Evolutionary conservation across 2,797 vertebrate genomes (phyloP), one percentile per base, ranked within the genome.

Genomic region (Platyrinchus mystaceus): DNA sequence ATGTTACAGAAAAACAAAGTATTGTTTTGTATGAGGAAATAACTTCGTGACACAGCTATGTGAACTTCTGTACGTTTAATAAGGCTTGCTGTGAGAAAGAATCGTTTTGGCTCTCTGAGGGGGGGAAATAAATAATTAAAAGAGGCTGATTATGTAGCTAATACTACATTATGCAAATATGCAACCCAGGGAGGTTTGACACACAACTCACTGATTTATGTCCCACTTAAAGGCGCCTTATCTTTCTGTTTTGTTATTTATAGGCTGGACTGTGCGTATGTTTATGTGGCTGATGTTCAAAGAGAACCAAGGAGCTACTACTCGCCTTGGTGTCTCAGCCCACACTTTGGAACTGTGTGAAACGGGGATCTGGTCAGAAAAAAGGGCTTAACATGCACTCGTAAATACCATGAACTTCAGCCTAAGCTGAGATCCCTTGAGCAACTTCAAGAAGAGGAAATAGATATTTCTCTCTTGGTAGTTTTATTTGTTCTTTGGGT

Each of bases 81-180:
- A 87, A 85, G 47, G 18, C n/a, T 94, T 90, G 18, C 60, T 93
- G 75, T 89, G 84, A 95, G 84, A 90, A 95, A 84, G 60, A 89
- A 84, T 79, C 5, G 0, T 37, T 93, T 75, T 78, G 56, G 24
- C 19, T 88, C 39, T 92, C 49, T n/a, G 14, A 9, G 12, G 26
- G 12, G 20, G 7, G 5, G 1, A 59, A 91, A 63, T 60, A 95
- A 96, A 93, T 91, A 91, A 95, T 94, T 91, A 84, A 84, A 86
- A 81, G 32, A 73, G 28, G 17, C 58, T 86, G 69, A 93, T 91
- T 81, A 67, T 84, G 47, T 63, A 78, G 87, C 43, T 91, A 93
- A 91, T 94, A 84, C 59, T 86, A 55, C 62, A 84, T 94, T 92
- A 96, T 80, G 66, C 69, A 94, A 94, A 92, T 95, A 73, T 23